Base-by-base conservation (phyloP, 2,888 invertebrate species). In the Arctia plantaginis region DNA sequence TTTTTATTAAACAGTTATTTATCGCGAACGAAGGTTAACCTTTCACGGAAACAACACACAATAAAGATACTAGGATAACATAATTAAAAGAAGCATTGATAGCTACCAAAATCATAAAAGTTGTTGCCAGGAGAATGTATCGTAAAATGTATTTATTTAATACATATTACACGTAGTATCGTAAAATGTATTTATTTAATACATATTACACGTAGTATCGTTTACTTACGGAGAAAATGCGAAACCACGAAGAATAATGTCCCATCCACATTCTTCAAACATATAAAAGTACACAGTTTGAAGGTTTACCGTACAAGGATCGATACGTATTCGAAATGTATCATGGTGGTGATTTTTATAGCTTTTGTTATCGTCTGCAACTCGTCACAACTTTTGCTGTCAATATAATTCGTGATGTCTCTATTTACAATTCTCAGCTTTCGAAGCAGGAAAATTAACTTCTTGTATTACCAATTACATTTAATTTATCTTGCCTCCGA, bases 261-360 rank as follows among this genome's bases (percentile, higher is more conserved):
- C 30, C 62, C 62, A 27, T 62, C 62, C 30, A 62, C 62, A 62
- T 62, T 62, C 62, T 62, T 62, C 62, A 62, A 62, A 62, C 62
- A 30, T 30, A 62, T 62, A 30, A 62, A 62, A 62, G 51, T 18
- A 62, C 62, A 62, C 27, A 30, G 62, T 62, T 62, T 62, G 30
- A 30, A 30, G 62, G 62, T 62, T 30, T 62, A 18, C 30, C 59
- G 27, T 15, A 15, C 27, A 27, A 27, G 15, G 59, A 59, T 59
- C 59, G 59, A 27, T 27, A 59, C 27, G 27, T 59, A 59, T 27
- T 59, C 13, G 27, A 59, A 59, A 59, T 59, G 59, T 27, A 59
- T n/a, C 59, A 15, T 27, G 4, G 13, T 59, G 15, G 59, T 59
- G 27, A 59, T 59, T 59, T 59, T 59, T 27, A 59, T 59, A 59